Evolutionary conservation across 2,113 vertebrate species (phyloP).

Genomic region (Tachycineta bicolor): DNA sequence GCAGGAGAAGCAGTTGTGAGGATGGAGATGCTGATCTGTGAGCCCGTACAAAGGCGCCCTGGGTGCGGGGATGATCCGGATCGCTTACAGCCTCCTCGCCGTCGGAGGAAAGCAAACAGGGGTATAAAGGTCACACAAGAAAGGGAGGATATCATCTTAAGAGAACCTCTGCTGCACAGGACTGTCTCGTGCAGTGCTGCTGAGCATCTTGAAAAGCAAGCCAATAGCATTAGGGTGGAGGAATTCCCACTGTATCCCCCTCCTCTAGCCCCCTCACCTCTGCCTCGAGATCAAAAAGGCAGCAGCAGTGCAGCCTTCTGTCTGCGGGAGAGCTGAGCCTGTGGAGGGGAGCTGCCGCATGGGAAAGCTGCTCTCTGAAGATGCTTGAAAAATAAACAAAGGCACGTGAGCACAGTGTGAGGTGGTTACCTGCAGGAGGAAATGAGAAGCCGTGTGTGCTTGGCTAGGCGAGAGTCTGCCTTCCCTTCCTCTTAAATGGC

Average conservation of each 20-base stretch:
- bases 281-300: conserved; percentile 32
- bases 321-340: neutral
- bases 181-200: neutral
- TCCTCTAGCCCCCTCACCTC: conserved; percentile 30
- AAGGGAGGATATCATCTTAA: neutral
- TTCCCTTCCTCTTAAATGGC: neutral
- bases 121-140: conserved; percentile 21
- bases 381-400: conserved; percentile 27
- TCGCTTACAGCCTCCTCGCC: neutral
- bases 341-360: neutral
- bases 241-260: conserved; percentile 34
- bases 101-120: neutral
- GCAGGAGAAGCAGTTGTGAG: neutral
- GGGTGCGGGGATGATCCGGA: neutral
- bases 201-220: conserved; percentile 24
- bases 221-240: neutral
- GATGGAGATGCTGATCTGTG: neutral
- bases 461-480: neutral
- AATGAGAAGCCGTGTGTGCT: neutral
- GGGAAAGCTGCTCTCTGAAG: conserved; percentile 37
- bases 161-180: neutral
- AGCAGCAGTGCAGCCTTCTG: conserved; percentile 6
- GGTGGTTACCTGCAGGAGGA: neutral
- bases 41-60: neutral
- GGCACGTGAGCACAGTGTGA: neutral